Conservation (phyloP, 2,888 invertebrate genomes). For the Chalcis sispes region DNA sequence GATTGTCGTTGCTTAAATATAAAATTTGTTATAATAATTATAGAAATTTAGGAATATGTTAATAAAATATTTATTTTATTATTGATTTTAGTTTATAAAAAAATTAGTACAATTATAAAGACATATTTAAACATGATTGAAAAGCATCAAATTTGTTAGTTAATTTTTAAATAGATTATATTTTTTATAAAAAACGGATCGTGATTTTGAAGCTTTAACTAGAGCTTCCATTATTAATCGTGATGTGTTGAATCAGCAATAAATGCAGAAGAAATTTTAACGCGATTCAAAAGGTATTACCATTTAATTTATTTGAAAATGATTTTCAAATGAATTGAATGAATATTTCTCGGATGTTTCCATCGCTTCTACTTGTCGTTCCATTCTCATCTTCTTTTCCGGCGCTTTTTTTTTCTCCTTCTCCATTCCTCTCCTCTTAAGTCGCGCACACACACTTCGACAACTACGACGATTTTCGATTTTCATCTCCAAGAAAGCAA, state of each 20-base stretch:
- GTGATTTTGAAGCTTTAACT: too few species aligned
- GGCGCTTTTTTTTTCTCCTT: constrained; percentile 22
- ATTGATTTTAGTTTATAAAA: too few species aligned
- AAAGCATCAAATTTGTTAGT: too few species aligned
- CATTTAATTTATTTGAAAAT: constrained; percentile 47
- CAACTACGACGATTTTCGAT: constrained; percentile 50
- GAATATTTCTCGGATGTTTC: constrained; percentile 48
- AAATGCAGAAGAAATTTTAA: constrained; percentile 37
- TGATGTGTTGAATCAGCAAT: constrained; percentile 18
- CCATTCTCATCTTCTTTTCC: constrained; percentile 5
- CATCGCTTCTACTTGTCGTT: constrained; percentile 29
- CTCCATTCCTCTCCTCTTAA: constrained; percentile 4
- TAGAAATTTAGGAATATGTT: too few species aligned
- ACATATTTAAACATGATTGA: too few species aligned
- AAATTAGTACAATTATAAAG: too few species aligned
- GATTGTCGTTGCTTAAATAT: background rate
- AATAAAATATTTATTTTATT: too few species aligned
- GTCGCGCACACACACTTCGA: constrained; percentile 39
- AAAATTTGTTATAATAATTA: background rate
- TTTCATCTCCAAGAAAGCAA: constrained; percentile 52
- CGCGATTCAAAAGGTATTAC: constrained; percentile 33
- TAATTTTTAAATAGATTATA: too few species aligned
- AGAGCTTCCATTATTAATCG: background rate
- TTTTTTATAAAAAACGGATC: too few species aligned
- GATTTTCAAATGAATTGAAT: constrained; percentile 39